Percentiles rank a stretch among this genome's conserved stretches.
Conservation (phyloP, 2,888 invertebrate genomes). For the Amiota minor region DNA sequence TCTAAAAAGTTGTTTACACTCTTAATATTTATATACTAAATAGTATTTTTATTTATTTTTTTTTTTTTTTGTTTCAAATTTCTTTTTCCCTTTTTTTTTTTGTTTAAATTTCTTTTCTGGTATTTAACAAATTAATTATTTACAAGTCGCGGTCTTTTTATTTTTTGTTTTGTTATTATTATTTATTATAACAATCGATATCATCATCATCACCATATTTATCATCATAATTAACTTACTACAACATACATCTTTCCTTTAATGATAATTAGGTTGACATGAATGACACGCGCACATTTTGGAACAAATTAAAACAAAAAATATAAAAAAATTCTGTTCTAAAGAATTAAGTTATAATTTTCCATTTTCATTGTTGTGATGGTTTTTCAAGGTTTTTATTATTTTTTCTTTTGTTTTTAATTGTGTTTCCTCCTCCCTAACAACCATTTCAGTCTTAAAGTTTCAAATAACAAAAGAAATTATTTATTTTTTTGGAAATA, state of each 20-base stretch:
- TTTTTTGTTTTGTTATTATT: constrained; percentile 40
- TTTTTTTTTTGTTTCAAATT: constrained; percentile 40
- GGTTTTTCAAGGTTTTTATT: constrained; percentile 39
- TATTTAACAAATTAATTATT: constrained; percentile 60
- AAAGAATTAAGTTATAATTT: constrained; percentile 43
- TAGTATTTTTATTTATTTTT: constrained; percentile 58
- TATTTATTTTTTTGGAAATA: constrained; percentile 25
- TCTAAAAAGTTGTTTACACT: constrained; percentile 35
- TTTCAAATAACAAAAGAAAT: constrained; percentile 66
- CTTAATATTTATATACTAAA: constrained; percentile 53
- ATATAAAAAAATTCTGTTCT: constrained; percentile 31
- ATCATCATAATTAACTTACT: too few relatives aligned
- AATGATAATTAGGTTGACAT: not conserved
- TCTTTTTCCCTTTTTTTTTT: constrained; percentile 14
- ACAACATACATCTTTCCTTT: not conserved
- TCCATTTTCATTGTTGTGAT: constrained; percentile 39
- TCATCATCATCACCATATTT: not conserved
- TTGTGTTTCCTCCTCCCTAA: constrained; percentile 57
- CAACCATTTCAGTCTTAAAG: constrained; percentile 72
- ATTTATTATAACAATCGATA: constrained; percentile 35
- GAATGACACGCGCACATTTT: not conserved
- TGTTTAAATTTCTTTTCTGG: too few relatives aligned
- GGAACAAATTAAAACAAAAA: constrained; percentile 24
- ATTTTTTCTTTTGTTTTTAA: constrained; percentile 40
- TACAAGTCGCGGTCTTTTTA: constrained; percentile 46